These are phyloP conservation scores for Orthonevra nobilis DNA, from an alignment of 2,888 invertebrate genomes.

Conservation along the genomic window DNA sequence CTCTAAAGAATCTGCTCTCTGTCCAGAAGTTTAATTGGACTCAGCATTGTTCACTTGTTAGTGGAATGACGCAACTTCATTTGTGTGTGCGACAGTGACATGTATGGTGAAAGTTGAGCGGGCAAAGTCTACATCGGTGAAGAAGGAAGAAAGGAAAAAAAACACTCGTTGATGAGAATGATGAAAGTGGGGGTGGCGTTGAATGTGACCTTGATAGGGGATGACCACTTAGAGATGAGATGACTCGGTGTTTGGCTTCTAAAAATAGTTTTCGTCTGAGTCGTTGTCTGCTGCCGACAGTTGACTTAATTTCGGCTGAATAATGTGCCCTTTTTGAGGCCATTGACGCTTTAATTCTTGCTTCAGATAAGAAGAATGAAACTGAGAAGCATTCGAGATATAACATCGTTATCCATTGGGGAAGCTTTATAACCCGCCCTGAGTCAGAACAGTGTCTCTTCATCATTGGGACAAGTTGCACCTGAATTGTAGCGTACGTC, in stretches of 20 bases:
- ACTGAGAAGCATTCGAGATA: too few species aligned
- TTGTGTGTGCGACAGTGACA: conserved; percentile 38
- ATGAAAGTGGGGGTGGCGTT: conserved; percentile 17
- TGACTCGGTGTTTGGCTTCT: neutral
- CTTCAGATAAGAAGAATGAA: too few species aligned
- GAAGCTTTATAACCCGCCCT: too few species aligned
- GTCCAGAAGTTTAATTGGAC: conserved; percentile 51
- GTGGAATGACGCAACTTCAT: conserved; percentile 62
- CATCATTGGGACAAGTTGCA: too few species aligned
- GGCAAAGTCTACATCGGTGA: conserved; percentile 21
- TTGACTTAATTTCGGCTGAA: too few species aligned
- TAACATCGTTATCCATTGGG: too few species aligned
- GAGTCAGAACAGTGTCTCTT: too few species aligned
- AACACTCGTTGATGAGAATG: too few species aligned
- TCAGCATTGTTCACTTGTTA: conserved; percentile 66
- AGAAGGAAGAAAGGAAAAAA: neutral
- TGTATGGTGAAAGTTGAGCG: conserved; percentile 55
- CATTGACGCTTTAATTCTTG: too few species aligned
- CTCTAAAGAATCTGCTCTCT: conserved; percentile 50
- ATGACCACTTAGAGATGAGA: neutral
- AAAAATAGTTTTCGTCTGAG: neutral
- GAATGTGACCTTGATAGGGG: conserved; percentile 35
- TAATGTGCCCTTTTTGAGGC: too few species aligned
- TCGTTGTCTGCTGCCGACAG: conserved; percentile 4
- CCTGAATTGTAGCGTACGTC: too few species aligned